Conservation (phyloP, 2,888 invertebrate genomes). For the Cephus sareptanus region DNA sequence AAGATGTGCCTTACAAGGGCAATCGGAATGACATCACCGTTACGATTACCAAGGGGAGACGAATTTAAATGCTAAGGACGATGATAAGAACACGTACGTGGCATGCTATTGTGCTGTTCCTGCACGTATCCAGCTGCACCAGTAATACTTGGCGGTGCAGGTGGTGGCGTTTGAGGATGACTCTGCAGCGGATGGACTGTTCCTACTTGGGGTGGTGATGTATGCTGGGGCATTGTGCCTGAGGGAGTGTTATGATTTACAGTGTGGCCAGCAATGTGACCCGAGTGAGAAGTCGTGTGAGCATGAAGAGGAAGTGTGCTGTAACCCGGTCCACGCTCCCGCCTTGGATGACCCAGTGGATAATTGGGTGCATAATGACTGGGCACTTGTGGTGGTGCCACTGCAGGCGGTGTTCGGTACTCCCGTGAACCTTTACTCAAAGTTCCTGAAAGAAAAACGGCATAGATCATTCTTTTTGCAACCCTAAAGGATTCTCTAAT, state of each 20-base stretch:
- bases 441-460: constrained; percentile 65
- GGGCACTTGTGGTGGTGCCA: constrained; percentile 96
- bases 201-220: constrained; percentile 76
- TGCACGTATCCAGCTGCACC: constrained; percentile 61
- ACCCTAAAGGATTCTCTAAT: too few relatives aligned
- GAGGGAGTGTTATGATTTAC: constrained; percentile 51
- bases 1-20: background rate
- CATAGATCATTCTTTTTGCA: too few relatives aligned
- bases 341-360: constrained; percentile 82
- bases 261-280: constrained; percentile 45
- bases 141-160: constrained; percentile 74
- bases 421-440: constrained; percentile 82
- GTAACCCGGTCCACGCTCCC: constrained; percentile 83
- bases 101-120: constrained; percentile 79
- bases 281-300: constrained; percentile 51
- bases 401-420: constrained; percentile 95
- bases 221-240: constrained; percentile 66
- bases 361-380: constrained; percentile 97
- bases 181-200: constrained; percentile 89
- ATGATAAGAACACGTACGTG: constrained; percentile 74
- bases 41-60: background rate
- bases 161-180: constrained; percentile 72
- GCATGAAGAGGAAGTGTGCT: constrained; percentile 81
- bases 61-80: constrained; percentile 6
- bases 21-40: background rate